These are phyloP conservation scores for Macrocentrus cingulum DNA, from an alignment of 1,140 invertebrate genomes.

Conservation along the genomic window DNA sequence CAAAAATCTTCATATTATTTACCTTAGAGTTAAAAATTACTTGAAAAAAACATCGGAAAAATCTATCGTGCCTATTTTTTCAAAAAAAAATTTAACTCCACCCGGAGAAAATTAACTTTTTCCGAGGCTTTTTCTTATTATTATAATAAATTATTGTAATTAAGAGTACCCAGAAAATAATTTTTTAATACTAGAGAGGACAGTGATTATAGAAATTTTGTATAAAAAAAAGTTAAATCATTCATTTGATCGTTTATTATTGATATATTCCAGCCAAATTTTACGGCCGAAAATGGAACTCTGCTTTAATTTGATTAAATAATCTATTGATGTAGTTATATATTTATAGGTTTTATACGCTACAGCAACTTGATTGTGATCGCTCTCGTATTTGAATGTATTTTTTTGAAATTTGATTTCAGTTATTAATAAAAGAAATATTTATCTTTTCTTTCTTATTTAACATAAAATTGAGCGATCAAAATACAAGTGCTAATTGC, in stretches of 20 bases:
- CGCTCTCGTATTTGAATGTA: background rate
- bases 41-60: too few species aligned
- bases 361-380: constrained; percentile 5
- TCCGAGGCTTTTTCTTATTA: too few species aligned
- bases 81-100: too few species aligned
- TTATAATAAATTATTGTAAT: too few species aligned
- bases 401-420: too few species aligned
- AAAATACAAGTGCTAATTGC: background rate
- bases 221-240: background rate
- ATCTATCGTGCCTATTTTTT: too few species aligned
- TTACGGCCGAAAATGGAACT: constrained; percentile 8
- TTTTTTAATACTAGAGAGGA: background rate
- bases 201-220: background rate
- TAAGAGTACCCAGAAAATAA: too few species aligned
- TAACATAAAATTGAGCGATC: background rate
- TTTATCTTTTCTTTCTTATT: too few species aligned
- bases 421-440: too few species aligned
- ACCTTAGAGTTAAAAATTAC: too few species aligned
- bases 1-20: too few species aligned
- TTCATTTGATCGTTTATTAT: background rate
- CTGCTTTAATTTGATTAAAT: constrained; percentile 16
- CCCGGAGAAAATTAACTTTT: too few species aligned
- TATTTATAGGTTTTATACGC: constrained; percentile 8
- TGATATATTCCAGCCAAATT: background rate
- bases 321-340: constrained; percentile 13